Base-by-base conservation (phyloP, 2,113 vertebrate genomes). In the Scomber japonicus region DNA sequence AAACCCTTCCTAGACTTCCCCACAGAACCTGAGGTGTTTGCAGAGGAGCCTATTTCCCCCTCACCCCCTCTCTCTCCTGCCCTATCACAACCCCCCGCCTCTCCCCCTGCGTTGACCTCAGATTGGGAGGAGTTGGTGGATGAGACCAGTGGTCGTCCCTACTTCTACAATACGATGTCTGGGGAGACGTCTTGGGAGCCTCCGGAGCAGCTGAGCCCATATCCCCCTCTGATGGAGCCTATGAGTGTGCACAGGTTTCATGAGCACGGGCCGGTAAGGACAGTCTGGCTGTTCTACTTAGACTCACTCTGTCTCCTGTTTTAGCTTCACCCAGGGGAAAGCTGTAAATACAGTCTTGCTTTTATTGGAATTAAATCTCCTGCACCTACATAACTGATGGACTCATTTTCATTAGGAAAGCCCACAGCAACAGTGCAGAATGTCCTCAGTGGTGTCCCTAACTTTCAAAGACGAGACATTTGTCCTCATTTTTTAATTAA, bases 181-280 rank as follows among this genome's bases (percentile, higher is more conserved):
- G 97, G 97, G 44, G 96, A 97, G 91, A 96, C 96, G 3, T 96
- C 95, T 74, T 99, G 97, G 98, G 97, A 99, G 68, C 95, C 92
- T n/a, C 97, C 96, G 0, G 91, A 94, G 19, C 57, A 24, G 0
- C 89, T 88, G 49, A 79, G 89, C 55, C 84, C 79, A 16, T 90
- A 90, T 11, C 82, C 86, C 0, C 31, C 80, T 11, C 21, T 67
- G 73, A 92, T 92, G 89, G 93, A 94, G 85, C 78, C 91, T 0
- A 90, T 85, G 91, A 91, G 85, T 3, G 74, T 84, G 53, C 85
- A 87, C 69, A 62, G 81, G 65, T 87, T 91, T 72, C 89, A 72
- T 12, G 83, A 92, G 56, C 91, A 89, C 15, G 85, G 59, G 55
- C 94, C 88, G 92, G 95, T 95, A 91, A 90, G 91, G 85, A 81